Conservation (phyloP, 2,888 invertebrate species). For the Alcis repandata region DNA sequence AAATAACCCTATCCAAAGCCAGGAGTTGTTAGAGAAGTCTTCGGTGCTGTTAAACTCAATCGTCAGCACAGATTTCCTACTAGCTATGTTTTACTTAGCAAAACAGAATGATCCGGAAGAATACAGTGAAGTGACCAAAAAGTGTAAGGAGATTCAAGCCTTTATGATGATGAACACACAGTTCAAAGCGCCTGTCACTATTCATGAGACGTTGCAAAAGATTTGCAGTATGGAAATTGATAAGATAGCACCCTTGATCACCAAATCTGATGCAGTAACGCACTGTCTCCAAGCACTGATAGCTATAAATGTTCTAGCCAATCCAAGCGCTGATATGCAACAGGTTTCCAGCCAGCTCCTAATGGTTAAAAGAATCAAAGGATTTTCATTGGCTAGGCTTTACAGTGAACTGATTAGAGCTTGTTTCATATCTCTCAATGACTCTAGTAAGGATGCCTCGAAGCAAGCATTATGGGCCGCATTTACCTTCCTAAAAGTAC, state of each 20-base stretch:
- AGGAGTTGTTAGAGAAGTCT: slow-evolving; percentile 90
- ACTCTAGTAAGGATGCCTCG: slow-evolving; percentile 91
- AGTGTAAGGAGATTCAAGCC: slow-evolving; percentile 91
- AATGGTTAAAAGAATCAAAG: slow-evolving; percentile 94
- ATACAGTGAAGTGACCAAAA: slow-evolving; percentile 89
- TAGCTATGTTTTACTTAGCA: slow-evolving; percentile 94
- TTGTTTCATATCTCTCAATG: slow-evolving; percentile 95
- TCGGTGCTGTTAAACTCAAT: slow-evolving; percentile 89
- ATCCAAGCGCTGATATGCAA: slow-evolving; percentile 94
- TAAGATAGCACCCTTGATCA: slow-evolving; percentile 85
- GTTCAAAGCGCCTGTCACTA: slow-evolving; percentile 84
- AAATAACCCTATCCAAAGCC: slow-evolving; percentile 81
- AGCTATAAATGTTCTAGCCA: slow-evolving; percentile 93
- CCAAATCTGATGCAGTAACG: slow-evolving; percentile 88
- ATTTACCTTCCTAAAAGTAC: slow-evolving; percentile 96
- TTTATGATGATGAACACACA: slow-evolving; percentile 87
- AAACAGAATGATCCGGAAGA: slow-evolving; percentile 92
- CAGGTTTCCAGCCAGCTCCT: slow-evolving; percentile 93
- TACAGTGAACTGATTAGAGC: slow-evolving; percentile 96
- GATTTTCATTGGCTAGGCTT: slow-evolving; percentile 92
- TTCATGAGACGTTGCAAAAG: slow-evolving; percentile 88
- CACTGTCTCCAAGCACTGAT: slow-evolving; percentile 93
- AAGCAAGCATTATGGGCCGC: slow-evolving; percentile 97
- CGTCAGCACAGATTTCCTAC: slow-evolving; percentile 90
- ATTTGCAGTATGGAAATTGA: slow-evolving; percentile 88